These are phyloP conservation scores for Etheostoma nigrum DNA, from an alignment of 2,797 vertebrate species.

Conservation along the genomic window DNA sequence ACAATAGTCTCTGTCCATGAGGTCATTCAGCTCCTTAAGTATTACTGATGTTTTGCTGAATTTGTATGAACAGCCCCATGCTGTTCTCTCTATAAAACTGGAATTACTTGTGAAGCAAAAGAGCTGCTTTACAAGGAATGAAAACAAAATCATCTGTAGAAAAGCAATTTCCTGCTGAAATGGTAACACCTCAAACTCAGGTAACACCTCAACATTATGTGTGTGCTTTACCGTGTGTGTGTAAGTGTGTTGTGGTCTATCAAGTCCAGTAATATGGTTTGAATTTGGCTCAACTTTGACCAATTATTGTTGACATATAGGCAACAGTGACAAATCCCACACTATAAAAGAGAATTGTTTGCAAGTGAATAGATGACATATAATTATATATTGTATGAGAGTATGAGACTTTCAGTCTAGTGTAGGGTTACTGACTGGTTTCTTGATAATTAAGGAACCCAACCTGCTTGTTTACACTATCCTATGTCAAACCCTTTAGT, in stretches of 20 bases:
- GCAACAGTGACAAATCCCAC: constrained; percentile 8
- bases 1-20: constrained; percentile 24
- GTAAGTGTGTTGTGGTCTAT: constrained; percentile 19
- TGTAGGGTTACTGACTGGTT: not conserved
- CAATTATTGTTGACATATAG: not conserved
- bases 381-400: not conserved
- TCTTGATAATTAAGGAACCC: constrained; percentile 26
- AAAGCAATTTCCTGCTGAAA: constrained; percentile 72
- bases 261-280: constrained; percentile 46
- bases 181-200: constrained; percentile 58
- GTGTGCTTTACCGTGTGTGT: constrained; percentile 34
- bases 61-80: constrained; percentile 31
- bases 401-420: not conserved
- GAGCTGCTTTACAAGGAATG: constrained; percentile 31
- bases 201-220: constrained; percentile 55
- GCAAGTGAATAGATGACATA: constrained; percentile 12
- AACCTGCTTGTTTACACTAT: constrained; percentile 33
- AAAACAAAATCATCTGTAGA: constrained; percentile 52
- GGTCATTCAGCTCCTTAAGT: not conserved
- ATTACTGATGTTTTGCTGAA: constrained; percentile 28
- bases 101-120: constrained; percentile 27
- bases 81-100: constrained; percentile 15
- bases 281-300: constrained; percentile 42
- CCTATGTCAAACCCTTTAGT: constrained; percentile 2
- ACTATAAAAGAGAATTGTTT: constrained; percentile 14